Base-by-base conservation (phyloP, 53 echinoderm and acorn worm species). In the Luidia sarsii region DNA sequence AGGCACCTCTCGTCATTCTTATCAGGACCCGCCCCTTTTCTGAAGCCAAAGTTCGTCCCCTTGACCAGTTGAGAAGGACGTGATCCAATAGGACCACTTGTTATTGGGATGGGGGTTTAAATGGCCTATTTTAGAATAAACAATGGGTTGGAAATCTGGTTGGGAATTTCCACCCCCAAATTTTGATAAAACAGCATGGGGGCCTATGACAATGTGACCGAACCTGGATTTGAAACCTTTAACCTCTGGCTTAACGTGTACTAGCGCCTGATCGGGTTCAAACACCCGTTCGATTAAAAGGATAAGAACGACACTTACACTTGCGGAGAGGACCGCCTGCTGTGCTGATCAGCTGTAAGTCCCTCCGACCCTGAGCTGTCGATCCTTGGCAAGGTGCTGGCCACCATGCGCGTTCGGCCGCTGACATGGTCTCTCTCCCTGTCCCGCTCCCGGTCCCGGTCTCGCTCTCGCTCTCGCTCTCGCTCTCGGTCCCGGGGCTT, bases 281-380 rank as follows among this genome's bases (percentile, higher is more conserved):
- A 9, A 45, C 14, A 45, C 46, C 46, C 7, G 14, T 7, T 9
- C 7, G 46, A 9, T 45, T 7, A 45, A 45, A 7, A 45, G 14
- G 14, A 9, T 9, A 45, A 45, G 46, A 14, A 45, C 14, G 7
- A 7, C n/a, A 77, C 77, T 77, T 61, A 77, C 77, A 77, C 46
- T 80, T 90, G 90, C 29, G 94, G 94, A 46, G 94, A 94, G 11
- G 88, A 61, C 50, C 80, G 81, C 50, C 85, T 85, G 57, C 83
- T 82, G 25, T 80, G 75, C 56, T 85, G 87, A 25, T 90, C 90
- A 16, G 71, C 71, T 2, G 64, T 87, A 14, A 94, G 84, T 10
- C 94, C 94, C 70, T 94, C 94, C 8, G 94, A 94, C 2, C 94
- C 94, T n/a, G 94, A 94, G 68, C 94, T 94, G 49, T 94, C 94